Percentiles rank a stretch among this genome's conserved stretches.
Conservation (phyloP, 2,113 vertebrate species). For the Phyllostomus hastatus region DNA sequence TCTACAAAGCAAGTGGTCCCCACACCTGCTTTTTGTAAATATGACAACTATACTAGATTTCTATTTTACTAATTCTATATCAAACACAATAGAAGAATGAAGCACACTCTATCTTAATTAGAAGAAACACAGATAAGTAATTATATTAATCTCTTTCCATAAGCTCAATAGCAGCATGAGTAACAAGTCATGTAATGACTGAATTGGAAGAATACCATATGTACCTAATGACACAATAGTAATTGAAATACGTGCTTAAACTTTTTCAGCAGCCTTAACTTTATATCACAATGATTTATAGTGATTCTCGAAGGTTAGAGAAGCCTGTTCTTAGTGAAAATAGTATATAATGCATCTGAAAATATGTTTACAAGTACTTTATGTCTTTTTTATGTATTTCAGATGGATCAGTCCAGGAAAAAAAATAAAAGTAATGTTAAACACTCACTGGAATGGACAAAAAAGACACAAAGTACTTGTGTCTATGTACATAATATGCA, state of each 20-base stretch:
- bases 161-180: background rate
- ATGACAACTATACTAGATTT: background rate
- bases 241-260: background rate
- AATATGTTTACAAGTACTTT: background rate
- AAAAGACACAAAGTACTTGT: background rate
- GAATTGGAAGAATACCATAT: conserved; percentile 2
- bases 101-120: conserved; percentile 29
- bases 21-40: background rate
- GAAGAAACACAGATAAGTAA: background rate
- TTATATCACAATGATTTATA: background rate
- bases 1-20: background rate
- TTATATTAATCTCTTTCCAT: conserved; percentile 32
- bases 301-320: background rate
- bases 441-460: background rate
- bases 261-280: background rate
- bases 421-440: background rate
- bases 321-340: background rate
- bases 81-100: background rate
- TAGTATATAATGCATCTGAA: background rate
- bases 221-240: background rate
- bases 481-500: background rate
- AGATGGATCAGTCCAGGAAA: background rate
- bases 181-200: conserved; percentile 2
- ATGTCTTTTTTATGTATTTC: background rate
- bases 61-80: conserved; percentile 17